Evolutionary conservation across 2,113 vertebrate genomes (phyloP).

Genomic region (Brachyistius frenatus): DNA sequence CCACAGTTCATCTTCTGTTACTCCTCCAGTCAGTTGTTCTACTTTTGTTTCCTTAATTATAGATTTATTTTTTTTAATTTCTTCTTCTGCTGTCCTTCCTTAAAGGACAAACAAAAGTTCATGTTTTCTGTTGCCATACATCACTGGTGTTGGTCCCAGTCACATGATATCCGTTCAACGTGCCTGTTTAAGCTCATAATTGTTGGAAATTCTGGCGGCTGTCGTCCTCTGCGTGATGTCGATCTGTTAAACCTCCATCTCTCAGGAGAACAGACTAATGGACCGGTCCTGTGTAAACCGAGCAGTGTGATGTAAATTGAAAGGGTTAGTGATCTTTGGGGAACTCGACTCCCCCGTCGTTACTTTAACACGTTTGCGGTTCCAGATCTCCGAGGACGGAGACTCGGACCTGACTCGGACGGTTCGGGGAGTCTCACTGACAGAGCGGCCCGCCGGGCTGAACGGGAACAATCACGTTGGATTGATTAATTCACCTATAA

Average conservation of each 20-base stretch:
- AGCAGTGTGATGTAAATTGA: slow-evolving; percentile 71
- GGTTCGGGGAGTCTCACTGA: slow-evolving; percentile 16
- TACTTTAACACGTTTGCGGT: slow-evolving; percentile 55
- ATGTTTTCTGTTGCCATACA: neutral
- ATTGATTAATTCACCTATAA: too few relatives aligned
- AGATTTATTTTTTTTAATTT: neutral
- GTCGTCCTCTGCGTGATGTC: neutral
- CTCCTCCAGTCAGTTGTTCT: neutral
- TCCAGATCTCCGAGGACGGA: slow-evolving; percentile 40
- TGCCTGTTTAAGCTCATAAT: slow-evolving; percentile 13
- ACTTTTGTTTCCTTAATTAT: neutral
- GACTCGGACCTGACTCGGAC: slow-evolving; percentile 19
- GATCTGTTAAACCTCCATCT: slow-evolving; percentile 15
- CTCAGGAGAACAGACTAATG: slow-evolving; percentile 28
- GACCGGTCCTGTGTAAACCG: slow-evolving; percentile 56
- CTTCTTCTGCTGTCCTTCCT: neutral
- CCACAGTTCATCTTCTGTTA: neutral
- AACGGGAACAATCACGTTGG: neutral
- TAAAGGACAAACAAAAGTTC: neutral
- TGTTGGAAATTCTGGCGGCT: slow-evolving; percentile 20
- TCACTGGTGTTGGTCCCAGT: neutral
- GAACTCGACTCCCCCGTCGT: slow-evolving; percentile 61
- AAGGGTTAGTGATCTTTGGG: slow-evolving; percentile 69
- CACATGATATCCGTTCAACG: neutral
- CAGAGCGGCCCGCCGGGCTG: neutral